Conservation (phyloP, 2,797 vertebrate genomes). For the Tragelaphus eurycerus region DNA sequence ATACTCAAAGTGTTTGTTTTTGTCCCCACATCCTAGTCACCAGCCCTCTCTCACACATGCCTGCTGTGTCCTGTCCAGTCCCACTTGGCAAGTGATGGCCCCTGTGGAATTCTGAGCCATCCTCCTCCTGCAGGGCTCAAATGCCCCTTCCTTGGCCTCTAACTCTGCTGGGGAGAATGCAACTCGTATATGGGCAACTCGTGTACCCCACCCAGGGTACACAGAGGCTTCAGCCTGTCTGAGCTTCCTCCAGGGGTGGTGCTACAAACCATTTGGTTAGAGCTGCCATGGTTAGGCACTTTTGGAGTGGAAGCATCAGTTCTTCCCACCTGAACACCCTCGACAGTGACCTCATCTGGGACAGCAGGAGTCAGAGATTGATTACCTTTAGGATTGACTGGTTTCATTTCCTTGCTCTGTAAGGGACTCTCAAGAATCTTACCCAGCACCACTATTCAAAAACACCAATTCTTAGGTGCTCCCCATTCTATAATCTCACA, state of each 20-base stretch:
- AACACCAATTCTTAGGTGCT: neutral
- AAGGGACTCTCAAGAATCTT: neutral
- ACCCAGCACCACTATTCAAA: neutral
- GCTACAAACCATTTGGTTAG: neutral
- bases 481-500: neutral
- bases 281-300: neutral
- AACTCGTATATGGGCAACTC: neutral
- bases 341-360: neutral
- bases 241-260: neutral
- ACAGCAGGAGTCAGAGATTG: neutral
- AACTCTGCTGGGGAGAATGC: neutral
- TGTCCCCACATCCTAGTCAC: neutral
- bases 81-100: neutral
- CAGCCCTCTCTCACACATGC: neutral
- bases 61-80: neutral
- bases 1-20: neutral
- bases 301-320: neutral
- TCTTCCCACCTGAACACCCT: neutral
- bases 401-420: neutral
- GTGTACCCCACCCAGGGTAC: neutral
- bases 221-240: neutral
- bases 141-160: neutral
- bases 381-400: neutral
- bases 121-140: neutral
- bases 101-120: neutral